Base-by-base conservation (phyloP, 2,797 vertebrate species). In the Sebastiscus albofasciatus region DNA sequence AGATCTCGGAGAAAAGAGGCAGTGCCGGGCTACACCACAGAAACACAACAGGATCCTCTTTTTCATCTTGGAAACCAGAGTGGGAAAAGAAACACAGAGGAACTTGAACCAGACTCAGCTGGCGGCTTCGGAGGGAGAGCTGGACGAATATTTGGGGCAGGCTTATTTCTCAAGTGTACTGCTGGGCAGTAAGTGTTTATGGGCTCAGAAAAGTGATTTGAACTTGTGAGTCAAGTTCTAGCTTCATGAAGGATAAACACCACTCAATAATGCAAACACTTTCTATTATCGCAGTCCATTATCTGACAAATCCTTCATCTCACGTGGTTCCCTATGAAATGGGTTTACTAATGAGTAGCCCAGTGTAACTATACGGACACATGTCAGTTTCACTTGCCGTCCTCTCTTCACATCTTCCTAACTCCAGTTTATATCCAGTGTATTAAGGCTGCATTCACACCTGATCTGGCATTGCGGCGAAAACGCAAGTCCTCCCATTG, bases 221-320 rank as follows among this genome's bases (percentile, higher is more conserved):
- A 90, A 79, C 66, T 54, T 79, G 20, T 60, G 59, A 87, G 72
- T 67, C 56, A 79, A 81, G 56, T 67, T 85, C 73, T 61, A 39
- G 49, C 31, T 68, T 75, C 61, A 75, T 66, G 60, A 81, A 83
- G 76, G 81, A 89, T 80, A 77, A 85, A 89, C 58, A 82, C 22
- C 52, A 29, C 16, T 55, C 29, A 54, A 26, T 58, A 58, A 72
- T 31, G 24, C 24, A 76, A 76, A 83, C 1, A 24, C 12, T 13
- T 70, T 42, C 33, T 5, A n/a, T 58, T 10, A 74, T 56, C 2
- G 7, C 2, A 3, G n/a, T 46, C 5, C 33, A 62, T 71, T 61
- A 34, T 49, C 22, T 10, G 9, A 27, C 13, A 49, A 12, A 60
- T 55, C 7, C 8, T 75, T 8, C 39, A 9, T 70, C 10, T 67